Evolutionary conservation across 2,888 invertebrate genomes (phyloP), one percentile per base, ranked within the genome.

Genomic region (Philhelius pedissequus): DNA sequence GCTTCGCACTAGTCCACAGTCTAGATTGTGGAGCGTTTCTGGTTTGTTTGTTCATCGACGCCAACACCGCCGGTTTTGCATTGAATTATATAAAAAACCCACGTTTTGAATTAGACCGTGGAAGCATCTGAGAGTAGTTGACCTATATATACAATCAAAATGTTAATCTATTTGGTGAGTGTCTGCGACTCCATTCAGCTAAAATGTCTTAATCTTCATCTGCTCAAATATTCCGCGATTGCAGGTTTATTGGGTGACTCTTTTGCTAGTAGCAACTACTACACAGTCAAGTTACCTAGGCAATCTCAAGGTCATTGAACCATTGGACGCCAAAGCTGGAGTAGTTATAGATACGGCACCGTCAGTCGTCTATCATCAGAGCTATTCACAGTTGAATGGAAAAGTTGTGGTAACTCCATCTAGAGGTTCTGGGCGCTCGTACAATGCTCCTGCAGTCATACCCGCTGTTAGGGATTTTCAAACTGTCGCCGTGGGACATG

Each of bases 361-460:
- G 15, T 84, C 84, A 38, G 75, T 84, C 0, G 84, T 84, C 45
- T 84, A 84, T 35, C 75, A 84, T 71, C 84, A 84, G 70, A 84
- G 84, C 15, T 80, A 76, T 35, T 71, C 84, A 15, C 66, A 74
- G 4, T 22, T 84, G 6, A 84, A 84, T 71, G 84, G 84, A 0
- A 84, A 84, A 54, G 75, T 80, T 45, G 80, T 84, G 32, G 80
- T 84, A 1, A 80, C 84, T 13, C 84, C 84, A 9, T 84, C 84
- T 40, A 66, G 80, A 8, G 80, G 80, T 15, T 62, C 75, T 25
- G 84, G 80, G 50, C 80, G 80, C 3, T 84, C 84, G 7, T 84
- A 84, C 3, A 80, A 68, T 68, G 80, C 84, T 30, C 80, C 84
- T 13, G 80, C 84, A 11, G 84, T 80, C 5, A 84, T 84, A 76